Percentiles rank a stretch among this genome's conserved stretches.
Conservation (phyloP, 2,797 vertebrate genomes). For the Trachops cirrhosus region DNA sequence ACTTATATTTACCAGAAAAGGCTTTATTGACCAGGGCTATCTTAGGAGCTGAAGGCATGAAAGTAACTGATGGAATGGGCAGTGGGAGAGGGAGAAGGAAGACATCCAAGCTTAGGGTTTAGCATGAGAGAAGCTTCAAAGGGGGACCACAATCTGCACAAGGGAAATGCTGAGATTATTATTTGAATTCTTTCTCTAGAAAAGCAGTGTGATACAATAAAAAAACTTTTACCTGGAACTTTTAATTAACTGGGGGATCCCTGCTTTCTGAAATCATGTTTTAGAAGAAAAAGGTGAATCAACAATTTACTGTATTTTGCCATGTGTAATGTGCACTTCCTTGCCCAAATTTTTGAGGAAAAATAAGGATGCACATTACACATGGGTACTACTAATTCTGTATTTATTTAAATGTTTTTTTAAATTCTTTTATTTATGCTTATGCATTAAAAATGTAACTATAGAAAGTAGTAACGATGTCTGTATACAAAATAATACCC, state of each 20-base stretch:
- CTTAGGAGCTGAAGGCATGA: not conserved
- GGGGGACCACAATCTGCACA: not conserved
- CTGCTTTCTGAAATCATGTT: not conserved
- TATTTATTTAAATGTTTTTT: too few species aligned
- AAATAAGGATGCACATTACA: too few species aligned
- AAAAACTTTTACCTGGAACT: not conserved
- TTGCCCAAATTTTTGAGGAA: too few species aligned
- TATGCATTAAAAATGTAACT: too few species aligned
- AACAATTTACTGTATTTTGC: not conserved
- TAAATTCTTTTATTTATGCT: too few species aligned
- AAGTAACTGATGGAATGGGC: not conserved
- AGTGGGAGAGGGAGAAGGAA: not conserved
- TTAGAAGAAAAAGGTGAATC: constrained; percentile 17
- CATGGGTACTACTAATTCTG: too few species aligned
- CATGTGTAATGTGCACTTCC: too few species aligned
- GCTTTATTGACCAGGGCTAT: not conserved
- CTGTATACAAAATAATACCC: too few species aligned
- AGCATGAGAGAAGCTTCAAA: not conserved
- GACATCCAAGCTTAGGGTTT: not conserved
- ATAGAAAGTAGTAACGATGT: too few species aligned
- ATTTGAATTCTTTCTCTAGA: not conserved
- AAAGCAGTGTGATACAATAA: not conserved
- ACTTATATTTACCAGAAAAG: not conserved
- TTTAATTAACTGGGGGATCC: not conserved
- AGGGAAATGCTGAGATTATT: not conserved